phyloP scores from a whole-genome alignment of 2,113 vertebrate species.

The Epinephelus moara region DNA sequence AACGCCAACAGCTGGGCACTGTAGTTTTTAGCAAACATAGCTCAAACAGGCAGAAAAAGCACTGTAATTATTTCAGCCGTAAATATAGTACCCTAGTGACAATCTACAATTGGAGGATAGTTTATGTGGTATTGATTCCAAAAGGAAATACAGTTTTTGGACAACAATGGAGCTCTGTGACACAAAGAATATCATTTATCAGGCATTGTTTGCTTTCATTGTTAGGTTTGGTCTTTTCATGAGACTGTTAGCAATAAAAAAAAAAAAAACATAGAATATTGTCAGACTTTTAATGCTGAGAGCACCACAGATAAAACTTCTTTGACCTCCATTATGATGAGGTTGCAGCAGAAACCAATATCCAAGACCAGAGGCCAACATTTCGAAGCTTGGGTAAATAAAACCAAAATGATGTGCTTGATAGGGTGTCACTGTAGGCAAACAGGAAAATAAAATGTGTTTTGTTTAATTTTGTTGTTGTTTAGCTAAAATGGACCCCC shows the following conservation, averaged over 20 bases:
- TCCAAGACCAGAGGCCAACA: neutral
- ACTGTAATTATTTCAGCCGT: neutral
- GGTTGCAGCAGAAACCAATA: neutral
- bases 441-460: neutral
- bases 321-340: neutral
- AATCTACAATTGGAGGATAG: neutral
- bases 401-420: neutral
- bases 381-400: neutral
- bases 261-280: too few relatives aligned
- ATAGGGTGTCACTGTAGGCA: neutral
- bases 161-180: too few relatives aligned
- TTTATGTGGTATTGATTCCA: too few relatives aligned
- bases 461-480: neutral
- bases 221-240: too few relatives aligned
- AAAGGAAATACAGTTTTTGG: too few relatives aligned
- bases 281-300: too few relatives aligned
- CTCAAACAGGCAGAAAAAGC: neutral
- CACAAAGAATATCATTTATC: too few relatives aligned
- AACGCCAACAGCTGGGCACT: too few relatives aligned
- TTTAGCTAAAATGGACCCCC: neutral
- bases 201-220: too few relatives aligned
- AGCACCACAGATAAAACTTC: too few relatives aligned
- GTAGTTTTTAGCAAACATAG: too few relatives aligned
- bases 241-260: too few relatives aligned
- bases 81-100: neutral